Evolutionary conservation across 2,888 invertebrate genomes (phyloP).

Genomic region (Parnassius smintheus): DNA sequence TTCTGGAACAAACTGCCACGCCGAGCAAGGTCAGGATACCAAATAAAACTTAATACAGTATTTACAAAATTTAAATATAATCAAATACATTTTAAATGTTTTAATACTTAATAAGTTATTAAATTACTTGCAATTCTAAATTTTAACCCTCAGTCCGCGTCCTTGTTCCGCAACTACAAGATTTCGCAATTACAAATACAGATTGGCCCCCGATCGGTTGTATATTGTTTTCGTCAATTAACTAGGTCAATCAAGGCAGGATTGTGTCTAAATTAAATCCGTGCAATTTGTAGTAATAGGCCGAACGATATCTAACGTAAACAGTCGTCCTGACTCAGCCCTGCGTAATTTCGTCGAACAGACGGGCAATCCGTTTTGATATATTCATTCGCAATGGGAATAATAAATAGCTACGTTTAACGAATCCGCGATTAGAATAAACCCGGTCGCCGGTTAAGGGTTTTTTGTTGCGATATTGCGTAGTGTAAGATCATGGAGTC

Average conservation of each 20-base stretch:
- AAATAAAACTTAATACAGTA: no score
- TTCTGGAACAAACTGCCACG: no score
- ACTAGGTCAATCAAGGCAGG: slow-evolving; percentile 24
- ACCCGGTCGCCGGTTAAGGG: slow-evolving; percentile 47
- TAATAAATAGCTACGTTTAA: slow-evolving; percentile 48
- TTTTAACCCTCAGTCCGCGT: not conserved
- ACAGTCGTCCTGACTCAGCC: slow-evolving; percentile 14
- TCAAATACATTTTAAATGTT: not conserved
- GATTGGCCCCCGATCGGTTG: slow-evolving; percentile 15
- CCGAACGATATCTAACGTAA: slow-evolving; percentile 21
- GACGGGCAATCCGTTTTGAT: slow-evolving; percentile 57
- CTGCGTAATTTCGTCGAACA: slow-evolving; percentile 61
- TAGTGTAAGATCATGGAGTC: not conserved
- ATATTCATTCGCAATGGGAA: slow-evolving; percentile 51
- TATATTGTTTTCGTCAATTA: slow-evolving; percentile 21
- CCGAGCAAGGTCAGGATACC: no score
- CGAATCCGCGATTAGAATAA: slow-evolving; percentile 56
- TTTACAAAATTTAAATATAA: no score
- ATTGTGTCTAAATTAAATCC: slow-evolving; percentile 30
- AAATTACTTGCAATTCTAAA: slow-evolving; percentile 10
- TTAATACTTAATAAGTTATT: not conserved
- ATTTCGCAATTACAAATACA: slow-evolving; percentile 19
- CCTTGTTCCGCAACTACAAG: slow-evolving; percentile 9
- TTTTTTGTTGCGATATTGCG: slow-evolving; percentile 36
- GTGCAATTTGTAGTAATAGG: slow-evolving; percentile 26